Evolutionary conservation across 1,140 invertebrate species (phyloP), one percentile per base, ranked within the genome.

Genomic region (Leptinotarsa defecta): DNA sequence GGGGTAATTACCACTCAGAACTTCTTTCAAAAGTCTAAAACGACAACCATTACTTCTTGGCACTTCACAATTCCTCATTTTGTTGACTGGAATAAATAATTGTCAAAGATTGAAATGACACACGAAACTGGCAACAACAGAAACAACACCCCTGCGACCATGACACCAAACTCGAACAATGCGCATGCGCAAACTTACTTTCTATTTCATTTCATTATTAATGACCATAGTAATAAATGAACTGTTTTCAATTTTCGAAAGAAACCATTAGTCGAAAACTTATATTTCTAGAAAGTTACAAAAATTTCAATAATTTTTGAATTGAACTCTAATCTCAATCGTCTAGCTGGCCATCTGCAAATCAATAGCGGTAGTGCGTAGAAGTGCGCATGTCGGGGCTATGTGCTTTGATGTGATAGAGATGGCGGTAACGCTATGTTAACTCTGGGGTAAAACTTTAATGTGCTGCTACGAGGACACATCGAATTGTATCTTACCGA

Each of bases 1-100:
- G 6, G 81, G 81, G 73, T 76, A 81, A 73, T 76, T 71, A 2
- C 81, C 81, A 71, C 74, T 80, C 4, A 80, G 61, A 24, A 78
- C 74, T 17, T 65, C 68, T 13, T 67, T 75, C 3, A 75, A 64
- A 20, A 52, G 43, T 43, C 57, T 61, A 24, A 61, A 22, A 19
- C n/a, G 48, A 24, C 19, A 15, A 62, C 49, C 13, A 13, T 22
- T 24, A 62, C 13, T 19, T 22, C 62, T 63, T 43, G 5, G n/a
- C 43, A 43, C 68, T 17, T 24, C 43, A 19, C 24, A 19, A 48
- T 20, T 69, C 48, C 43, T 69, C 43, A 69, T 43, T 43, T n/a
- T 48, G 13, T 17, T 48, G 19, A 5, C 17, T 69, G 43, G 11
- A 19, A 19, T 13, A 34, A 69, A 48, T 6, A 69, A 8, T 43